phyloP scores from a whole-genome alignment of 2,888 invertebrate species.

The Drosophila pseudotakahashii region DNA sequence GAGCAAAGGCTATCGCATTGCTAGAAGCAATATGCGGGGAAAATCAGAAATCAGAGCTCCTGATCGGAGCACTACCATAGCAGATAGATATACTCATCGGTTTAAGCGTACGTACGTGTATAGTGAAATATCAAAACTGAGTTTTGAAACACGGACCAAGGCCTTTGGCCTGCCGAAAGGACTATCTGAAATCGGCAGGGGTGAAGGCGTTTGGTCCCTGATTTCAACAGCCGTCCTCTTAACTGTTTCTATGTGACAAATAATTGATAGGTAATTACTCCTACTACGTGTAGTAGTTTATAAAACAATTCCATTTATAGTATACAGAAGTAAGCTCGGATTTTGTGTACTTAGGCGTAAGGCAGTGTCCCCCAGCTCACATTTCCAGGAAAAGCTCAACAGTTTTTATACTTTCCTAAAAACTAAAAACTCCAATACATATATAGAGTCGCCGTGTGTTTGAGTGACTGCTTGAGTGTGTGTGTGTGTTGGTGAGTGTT shows the following conservation, averaged over 20 bases:
- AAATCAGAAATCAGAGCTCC: neutral
- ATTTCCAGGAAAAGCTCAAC: conserved; percentile 56
- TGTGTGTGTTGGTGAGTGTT: conserved; percentile 20
- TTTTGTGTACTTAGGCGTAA: conserved; percentile 34
- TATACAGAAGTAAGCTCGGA: conserved; percentile 19
- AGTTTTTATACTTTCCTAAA: conserved; percentile 77
- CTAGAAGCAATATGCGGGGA: conserved; percentile 51
- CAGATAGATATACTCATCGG: conserved; percentile 13
- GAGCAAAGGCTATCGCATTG: conserved; percentile 50
- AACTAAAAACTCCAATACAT: conserved; percentile 29
- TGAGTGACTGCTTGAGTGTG: conserved; percentile 11
- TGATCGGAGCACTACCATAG: conserved; percentile 14
- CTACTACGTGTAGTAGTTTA: conserved; percentile 27
- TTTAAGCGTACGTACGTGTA: neutral
- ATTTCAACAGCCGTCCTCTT: conserved; percentile 76
- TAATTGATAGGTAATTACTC: conserved; percentile 60
- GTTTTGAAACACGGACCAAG: conserved; percentile 63
- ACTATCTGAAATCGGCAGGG: neutral
- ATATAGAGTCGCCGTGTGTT: neutral
- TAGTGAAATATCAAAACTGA: conserved; percentile 45
- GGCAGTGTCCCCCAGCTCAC: conserved; percentile 35
- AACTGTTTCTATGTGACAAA: conserved; percentile 81
- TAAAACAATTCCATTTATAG: conserved; percentile 39
- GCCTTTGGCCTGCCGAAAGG: neutral
- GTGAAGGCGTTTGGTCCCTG: conserved; percentile 54